phyloP scores from a whole-genome alignment of 1,140 invertebrate genomes.

The Drosophila ambigua region DNA sequence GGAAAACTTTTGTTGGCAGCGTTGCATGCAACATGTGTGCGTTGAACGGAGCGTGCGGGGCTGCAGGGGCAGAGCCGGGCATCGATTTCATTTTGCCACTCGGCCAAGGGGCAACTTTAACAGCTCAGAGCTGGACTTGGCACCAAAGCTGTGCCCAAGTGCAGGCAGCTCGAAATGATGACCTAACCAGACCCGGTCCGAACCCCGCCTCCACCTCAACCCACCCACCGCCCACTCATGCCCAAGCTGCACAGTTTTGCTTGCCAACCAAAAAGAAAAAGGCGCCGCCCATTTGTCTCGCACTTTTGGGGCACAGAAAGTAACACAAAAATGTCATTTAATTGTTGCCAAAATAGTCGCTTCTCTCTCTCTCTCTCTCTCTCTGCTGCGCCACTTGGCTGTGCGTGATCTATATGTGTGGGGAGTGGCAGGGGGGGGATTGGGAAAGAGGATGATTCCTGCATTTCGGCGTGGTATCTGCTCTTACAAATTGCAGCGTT shows the following conservation, averaged over 20 bases:
- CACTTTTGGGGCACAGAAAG: not conserved
- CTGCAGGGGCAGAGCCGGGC: not conserved
- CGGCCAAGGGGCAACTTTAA: slow-evolving; percentile 22
- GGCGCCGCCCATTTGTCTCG: no score
- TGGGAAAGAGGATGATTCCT: not conserved
- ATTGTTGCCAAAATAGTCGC: no score
- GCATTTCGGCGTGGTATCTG: slow-evolving; percentile 20
- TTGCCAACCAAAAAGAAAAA: not conserved
- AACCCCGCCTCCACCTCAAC: no score
- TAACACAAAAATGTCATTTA: slow-evolving; percentile 2
- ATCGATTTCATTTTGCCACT: slow-evolving; percentile 7
- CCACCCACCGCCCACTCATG: no score
- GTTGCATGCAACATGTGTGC: slow-evolving; percentile 69
- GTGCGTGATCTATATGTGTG: no score
- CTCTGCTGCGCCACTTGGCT: no score
- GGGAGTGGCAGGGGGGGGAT: not conserved
- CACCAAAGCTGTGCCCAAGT: slow-evolving; percentile 14
- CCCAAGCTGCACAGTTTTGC: not conserved
- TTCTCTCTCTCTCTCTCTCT: no score
- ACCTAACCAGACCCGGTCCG: not conserved
- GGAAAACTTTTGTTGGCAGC: slow-evolving; percentile 57
- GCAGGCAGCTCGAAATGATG: not conserved
- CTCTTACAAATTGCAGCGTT: slow-evolving; percentile 73
- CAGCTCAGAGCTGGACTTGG: slow-evolving; percentile 26
- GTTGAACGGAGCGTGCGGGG: not conserved